These are phyloP conservation scores for Ceratoteleas bidentatus DNA, from an alignment of 1,140 invertebrate genomes.

Conservation along the genomic window DNA sequence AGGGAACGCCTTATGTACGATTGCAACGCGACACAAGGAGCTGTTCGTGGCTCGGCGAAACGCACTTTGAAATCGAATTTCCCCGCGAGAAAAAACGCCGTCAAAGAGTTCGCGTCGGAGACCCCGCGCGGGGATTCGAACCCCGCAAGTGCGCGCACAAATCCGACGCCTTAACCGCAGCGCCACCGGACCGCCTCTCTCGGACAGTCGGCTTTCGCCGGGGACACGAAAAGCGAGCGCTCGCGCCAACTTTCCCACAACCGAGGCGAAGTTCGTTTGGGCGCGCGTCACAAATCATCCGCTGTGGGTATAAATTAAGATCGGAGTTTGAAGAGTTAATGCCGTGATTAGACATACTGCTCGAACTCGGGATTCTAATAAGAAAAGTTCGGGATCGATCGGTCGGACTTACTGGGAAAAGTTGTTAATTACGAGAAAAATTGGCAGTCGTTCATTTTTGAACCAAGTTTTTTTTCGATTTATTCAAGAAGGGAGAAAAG, in stretches of 20 bases:
- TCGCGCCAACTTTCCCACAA: not conserved
- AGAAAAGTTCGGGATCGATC: not conserved
- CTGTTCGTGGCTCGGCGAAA: conserved; percentile 65
- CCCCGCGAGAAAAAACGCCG: not conserved
- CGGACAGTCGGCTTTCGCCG: not conserved
- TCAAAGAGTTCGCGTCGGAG: not conserved
- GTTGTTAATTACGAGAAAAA: no score
- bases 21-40: conserved; percentile 70
- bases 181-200: conserved; percentile 5
- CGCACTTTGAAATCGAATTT: conserved; percentile 35
- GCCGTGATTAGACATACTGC: conserved; percentile 5
- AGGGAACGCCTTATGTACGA: conserved; percentile 74
- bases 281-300: conserved; percentile 30
- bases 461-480: no score
- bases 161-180: conserved; percentile 35
- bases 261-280: conserved; percentile 17
- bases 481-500: no score
- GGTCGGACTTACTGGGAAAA: not conserved
- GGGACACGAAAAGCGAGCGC: not conserved
- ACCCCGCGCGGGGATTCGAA: conserved; percentile 60
- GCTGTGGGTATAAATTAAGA: conserved; percentile 20
- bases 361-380: conserved; percentile 6
- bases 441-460: no score
- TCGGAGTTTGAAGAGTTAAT: conserved; percentile 25
- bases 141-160: conserved; percentile 36